Evolutionary conservation across 2,888 invertebrate species (phyloP).

Genomic region (Biston betularia): DNA sequence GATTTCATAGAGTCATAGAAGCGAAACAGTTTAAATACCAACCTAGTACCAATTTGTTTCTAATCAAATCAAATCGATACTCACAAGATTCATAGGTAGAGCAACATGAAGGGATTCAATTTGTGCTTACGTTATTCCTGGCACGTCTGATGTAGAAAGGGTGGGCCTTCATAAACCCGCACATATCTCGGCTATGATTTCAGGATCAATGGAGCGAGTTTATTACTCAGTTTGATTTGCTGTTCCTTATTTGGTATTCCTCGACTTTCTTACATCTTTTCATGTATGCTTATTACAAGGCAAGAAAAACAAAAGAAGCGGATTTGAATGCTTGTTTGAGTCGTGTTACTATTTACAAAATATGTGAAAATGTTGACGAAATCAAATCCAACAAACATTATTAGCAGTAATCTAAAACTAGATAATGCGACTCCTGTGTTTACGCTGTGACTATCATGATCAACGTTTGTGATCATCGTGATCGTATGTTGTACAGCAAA

Average conservation of each 20-base stretch:
- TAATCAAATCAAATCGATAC: background rate
- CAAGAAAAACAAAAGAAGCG: background rate
- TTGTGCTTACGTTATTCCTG: constrained; percentile 46
- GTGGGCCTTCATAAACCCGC: constrained; percentile 39
- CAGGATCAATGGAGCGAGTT: constrained; percentile 17
- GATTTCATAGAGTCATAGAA: background rate
- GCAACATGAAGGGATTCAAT: constrained; percentile 26
- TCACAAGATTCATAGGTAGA: constrained; percentile 1
- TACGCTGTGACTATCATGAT: constrained; percentile 11
- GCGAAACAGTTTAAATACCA: background rate
- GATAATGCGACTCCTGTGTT: background rate
- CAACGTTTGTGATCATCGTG: constrained; percentile 12
- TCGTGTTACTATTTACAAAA: background rate
- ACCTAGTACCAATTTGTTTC: background rate
- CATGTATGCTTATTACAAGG: background rate
- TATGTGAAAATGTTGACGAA: background rate
- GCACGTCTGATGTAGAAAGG: constrained; percentile 50
- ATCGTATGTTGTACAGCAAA: constrained; percentile 26
- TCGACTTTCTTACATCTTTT: constrained; percentile 2
- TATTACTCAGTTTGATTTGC: constrained; percentile 21
- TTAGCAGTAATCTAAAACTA: background rate
- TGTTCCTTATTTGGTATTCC: constrained; percentile 4
- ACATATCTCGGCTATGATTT: constrained; percentile 18
- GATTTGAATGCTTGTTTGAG: background rate
- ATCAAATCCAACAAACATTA: background rate